phyloP scores from a whole-genome alignment of 2,888 invertebrate genomes.

The Dendrolimus houi region DNA sequence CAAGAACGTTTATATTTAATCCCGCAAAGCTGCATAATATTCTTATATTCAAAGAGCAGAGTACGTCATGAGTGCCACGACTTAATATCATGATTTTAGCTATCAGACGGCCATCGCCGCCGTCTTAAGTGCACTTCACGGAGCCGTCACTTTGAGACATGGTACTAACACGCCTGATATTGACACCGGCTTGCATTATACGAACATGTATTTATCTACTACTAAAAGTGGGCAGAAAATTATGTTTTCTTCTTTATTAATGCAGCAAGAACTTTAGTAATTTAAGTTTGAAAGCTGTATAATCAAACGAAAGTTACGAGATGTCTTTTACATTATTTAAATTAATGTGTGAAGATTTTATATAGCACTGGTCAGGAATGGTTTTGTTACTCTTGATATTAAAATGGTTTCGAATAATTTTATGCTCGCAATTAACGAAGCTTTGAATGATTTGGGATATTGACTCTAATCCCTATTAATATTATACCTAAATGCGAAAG shows the following conservation, averaged over 20 bases:
- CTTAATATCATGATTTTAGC: slow-evolving; percentile 28
- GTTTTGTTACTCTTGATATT: too few species aligned
- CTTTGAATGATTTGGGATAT: too few species aligned
- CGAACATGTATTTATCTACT: not conserved
- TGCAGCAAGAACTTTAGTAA: not conserved
- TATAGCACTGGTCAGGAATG: too few species aligned
- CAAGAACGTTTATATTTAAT: not conserved
- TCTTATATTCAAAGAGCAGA: not conserved
- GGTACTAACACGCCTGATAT: slow-evolving; percentile 32
- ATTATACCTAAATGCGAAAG: too few species aligned
- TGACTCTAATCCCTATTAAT: too few species aligned
- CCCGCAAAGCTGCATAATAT: not conserved
- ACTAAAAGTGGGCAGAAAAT: not conserved
- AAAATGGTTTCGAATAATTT: too few species aligned
- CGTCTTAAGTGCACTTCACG: slow-evolving; percentile 43
- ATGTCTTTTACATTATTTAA: too few species aligned
- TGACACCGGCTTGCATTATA: slow-evolving; percentile 21
- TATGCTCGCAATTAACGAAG: too few species aligned
- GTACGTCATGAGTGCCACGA: slow-evolving; percentile 6
- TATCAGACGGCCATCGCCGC: slow-evolving; percentile 29
- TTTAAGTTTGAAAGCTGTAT: too few species aligned
- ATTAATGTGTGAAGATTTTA: too few species aligned
- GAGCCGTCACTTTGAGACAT: slow-evolving; percentile 34
- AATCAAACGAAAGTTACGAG: too few species aligned
- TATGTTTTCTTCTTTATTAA: not conserved